Evolutionary conservation across 2,797 vertebrate genomes (phyloP).

Genomic region (Diplodus sargus): DNA sequence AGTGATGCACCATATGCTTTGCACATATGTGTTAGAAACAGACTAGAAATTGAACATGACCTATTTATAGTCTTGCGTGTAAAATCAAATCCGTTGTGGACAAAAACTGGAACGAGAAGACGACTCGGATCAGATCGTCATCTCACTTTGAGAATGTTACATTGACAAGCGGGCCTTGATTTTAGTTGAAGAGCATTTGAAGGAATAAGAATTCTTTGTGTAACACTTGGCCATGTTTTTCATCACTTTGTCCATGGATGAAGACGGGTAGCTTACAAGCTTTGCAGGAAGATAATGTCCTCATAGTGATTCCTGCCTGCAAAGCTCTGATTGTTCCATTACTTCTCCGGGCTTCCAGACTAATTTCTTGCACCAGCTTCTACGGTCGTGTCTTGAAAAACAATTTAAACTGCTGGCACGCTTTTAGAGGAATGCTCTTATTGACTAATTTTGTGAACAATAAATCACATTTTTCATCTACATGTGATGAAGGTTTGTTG

Average conservation of each 20-base stretch:
- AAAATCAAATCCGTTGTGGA: slow-evolving; percentile 14
- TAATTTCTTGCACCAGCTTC: too few species aligned
- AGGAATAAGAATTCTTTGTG: neutral
- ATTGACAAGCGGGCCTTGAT: neutral
- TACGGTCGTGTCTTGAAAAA: too few species aligned
- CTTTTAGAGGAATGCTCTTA: too few species aligned
- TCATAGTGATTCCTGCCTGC: neutral
- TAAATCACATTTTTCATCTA: neutral
- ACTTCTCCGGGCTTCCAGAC: neutral
- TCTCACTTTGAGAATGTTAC: neutral
- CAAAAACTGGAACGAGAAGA: neutral
- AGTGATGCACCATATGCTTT: slow-evolving; percentile 59
- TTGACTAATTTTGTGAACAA: neutral
- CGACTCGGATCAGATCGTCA: neutral
- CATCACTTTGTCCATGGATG: neutral
- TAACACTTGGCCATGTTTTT: too few species aligned
- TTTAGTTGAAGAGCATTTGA: neutral
- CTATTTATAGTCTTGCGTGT: slow-evolving; percentile 40
- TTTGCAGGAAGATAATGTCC: too few species aligned
- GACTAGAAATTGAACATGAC: slow-evolving; percentile 51
- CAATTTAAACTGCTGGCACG: too few species aligned
- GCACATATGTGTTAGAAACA: slow-evolving; percentile 63
- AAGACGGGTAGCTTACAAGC: neutral
- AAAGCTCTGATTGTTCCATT: neutral
- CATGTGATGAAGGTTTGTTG: neutral